Evolutionary conservation across 2,888 invertebrate species (phyloP).

Genomic region (Tenthredo mesomela): DNA sequence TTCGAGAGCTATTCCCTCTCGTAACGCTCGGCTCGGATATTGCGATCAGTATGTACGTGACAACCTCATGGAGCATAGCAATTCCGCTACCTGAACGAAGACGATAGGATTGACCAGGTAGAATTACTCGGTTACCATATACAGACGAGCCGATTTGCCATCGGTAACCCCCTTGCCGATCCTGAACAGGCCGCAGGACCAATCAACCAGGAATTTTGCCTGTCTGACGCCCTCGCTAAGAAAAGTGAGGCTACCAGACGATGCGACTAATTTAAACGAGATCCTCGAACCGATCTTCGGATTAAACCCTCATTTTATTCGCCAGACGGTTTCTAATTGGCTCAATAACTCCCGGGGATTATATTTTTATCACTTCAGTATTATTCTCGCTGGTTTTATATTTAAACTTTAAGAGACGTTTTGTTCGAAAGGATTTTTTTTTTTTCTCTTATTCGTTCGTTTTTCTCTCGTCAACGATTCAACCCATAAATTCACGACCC

Average conservation of each 20-base stretch:
- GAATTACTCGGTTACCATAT: constrained; percentile 23
- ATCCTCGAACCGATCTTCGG: constrained; percentile 22
- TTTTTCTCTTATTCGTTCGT: background rate
- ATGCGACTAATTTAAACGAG: constrained; percentile 52
- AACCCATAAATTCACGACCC: constrained; percentile 66
- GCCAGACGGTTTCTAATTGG: constrained; percentile 40
- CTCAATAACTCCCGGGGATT: constrained; percentile 13
- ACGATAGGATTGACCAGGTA: constrained; percentile 28
- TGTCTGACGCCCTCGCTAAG: constrained; percentile 25
- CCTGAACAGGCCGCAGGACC: background rate
- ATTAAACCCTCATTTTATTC: constrained; percentile 37
- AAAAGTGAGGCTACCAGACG: constrained; percentile 22
- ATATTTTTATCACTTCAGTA: background rate
- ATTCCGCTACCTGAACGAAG: background rate
- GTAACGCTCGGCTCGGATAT: background rate
- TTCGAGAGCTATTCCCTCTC: background rate
- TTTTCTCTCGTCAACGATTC: constrained; percentile 14
- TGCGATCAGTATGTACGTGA: background rate
- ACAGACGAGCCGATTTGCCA: background rate
- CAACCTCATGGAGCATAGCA: constrained; percentile 6
- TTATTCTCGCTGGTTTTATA: background rate
- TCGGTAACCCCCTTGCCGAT: background rate
- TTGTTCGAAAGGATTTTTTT: background rate
- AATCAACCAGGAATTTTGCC: constrained; percentile 17
- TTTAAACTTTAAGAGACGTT: background rate